Conservation (phyloP, 2,113 vertebrate genomes). For the Corydoras sp. region DNA sequence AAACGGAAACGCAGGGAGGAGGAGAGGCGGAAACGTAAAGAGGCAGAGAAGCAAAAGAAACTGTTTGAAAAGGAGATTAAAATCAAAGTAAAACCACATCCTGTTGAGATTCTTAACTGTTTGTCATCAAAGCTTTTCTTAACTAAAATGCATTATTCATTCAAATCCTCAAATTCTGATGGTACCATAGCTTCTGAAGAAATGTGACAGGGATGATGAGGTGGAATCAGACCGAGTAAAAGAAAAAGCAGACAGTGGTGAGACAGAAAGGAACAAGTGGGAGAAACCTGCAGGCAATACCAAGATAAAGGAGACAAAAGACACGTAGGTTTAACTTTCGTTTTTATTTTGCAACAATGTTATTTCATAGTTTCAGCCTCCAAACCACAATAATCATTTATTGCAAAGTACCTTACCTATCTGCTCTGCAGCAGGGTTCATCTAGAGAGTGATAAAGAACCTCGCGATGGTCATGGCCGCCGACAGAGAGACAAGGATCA, state of each 20-base stretch:
- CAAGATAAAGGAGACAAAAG: slow-evolving; percentile 73
- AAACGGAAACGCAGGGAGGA: slow-evolving; percentile 89
- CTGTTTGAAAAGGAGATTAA: slow-evolving; percentile 85
- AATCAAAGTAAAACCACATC: slow-evolving; percentile 73
- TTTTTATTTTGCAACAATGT: no score
- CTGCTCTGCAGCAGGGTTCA: slow-evolving; percentile 65
- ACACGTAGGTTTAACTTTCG: slow-evolving; percentile 66
- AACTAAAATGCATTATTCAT: no score
- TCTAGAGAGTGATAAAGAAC: slow-evolving; percentile 83
- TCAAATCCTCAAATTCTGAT: neutral
- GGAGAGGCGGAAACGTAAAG: slow-evolving; percentile 83
- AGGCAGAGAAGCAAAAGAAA: slow-evolving; percentile 85
- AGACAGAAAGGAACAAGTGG: slow-evolving; percentile 73
- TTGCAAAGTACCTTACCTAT: neutral
- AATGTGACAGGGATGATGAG: slow-evolving; percentile 88
- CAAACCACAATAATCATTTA: no score
- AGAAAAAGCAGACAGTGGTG: slow-evolving; percentile 77
- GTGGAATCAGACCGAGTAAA: slow-evolving; percentile 72
- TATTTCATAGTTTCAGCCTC: no score
- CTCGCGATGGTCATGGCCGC: slow-evolving; percentile 75
- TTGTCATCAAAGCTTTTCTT: no score
- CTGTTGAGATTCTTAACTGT: neutral
- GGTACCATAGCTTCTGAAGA: slow-evolving; percentile 83
- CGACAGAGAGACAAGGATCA: slow-evolving; percentile 82
- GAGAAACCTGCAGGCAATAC: slow-evolving; percentile 67